Evolutionary conservation across 2,113 vertebrate species (phyloP).

Genomic region (Scytalopus superciliaris): DNA sequence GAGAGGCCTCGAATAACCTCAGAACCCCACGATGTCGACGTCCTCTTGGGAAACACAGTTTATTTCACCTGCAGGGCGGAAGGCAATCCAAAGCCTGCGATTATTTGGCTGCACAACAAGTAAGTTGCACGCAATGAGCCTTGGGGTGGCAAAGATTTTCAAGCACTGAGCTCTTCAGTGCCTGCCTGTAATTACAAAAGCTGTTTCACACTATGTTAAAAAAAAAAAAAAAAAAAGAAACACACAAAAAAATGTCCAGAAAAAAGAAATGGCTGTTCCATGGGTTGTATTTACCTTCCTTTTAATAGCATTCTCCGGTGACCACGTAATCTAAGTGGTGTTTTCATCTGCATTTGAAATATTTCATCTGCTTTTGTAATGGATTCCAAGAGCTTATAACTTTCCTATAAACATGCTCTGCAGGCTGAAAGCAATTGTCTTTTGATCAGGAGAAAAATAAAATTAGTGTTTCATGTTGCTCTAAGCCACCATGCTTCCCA

Average conservation of each 20-base stretch:
- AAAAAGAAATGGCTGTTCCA: not conserved
- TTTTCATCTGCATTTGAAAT: conserved; percentile 9
- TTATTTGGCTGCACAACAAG: conserved; percentile 95
- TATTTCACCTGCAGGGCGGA: conserved; percentile 93
- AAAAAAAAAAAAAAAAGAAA: not conserved
- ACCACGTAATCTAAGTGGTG: not conserved
- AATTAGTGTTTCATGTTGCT: not conserved
- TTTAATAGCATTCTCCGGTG: conserved; percentile 3
- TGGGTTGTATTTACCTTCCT: conserved; percentile 13
- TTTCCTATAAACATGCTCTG: not conserved
- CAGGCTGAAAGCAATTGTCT: conserved; percentile 12
- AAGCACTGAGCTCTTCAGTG: not conserved
- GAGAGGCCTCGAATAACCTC: conserved; percentile 90
- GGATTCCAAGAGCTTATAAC: not conserved
- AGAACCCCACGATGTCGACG: conserved; percentile 85
- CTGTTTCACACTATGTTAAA: not conserved
- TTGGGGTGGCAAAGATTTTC: not conserved
- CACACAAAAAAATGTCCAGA: not conserved
- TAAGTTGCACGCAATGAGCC: conserved; percentile 49
- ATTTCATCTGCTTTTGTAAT: conserved; percentile 9
- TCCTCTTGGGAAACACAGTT: conserved; percentile 88
- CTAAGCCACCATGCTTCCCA: not conserved
- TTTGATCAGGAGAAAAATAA: not conserved
- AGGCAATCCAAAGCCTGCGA: conserved; percentile 91
- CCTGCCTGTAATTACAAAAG: not conserved